Evolutionary conservation across 2,888 invertebrate species (phyloP), one percentile per base, ranked within the genome.

Genomic region (Anoplius nigerrimus): DNA sequence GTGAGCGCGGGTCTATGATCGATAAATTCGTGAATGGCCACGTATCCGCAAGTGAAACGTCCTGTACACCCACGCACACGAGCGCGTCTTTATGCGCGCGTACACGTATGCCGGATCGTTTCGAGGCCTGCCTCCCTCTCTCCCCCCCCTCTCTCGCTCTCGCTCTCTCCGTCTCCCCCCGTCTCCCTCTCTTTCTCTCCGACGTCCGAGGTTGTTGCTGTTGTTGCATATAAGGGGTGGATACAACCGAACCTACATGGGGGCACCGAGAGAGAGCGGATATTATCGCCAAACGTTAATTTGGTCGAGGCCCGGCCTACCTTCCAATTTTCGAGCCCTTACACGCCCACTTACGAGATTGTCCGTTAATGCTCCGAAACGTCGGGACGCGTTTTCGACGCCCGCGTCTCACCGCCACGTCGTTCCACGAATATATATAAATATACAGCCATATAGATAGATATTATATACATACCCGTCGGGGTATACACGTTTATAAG

Each of bases 281-380:
- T 88, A 88, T 88, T 88, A 88, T 87, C 88, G 87, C 85, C 85
- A 86, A 87, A 88, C 86, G 87, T 88, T 88, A 88, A 88, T 88
- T 88, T 88, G 86, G 84, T 81, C 86, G 83, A 84, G 87, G 78
- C 81, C 84, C 86, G 81, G 84, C 87, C 87, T 86, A 86, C 86
- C 88, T 87, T 87, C 88, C 88, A 88, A 88, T 88, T 88, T 88
- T 88, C 88, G 83, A 84, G 84, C 84, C 85, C 84, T 87, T 84
- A 86, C 88, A 88, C 88, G 88, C 88, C 88, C 88, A 88, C 88
- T 87, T 86, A 85, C 82, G 85, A 87, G 87, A 87, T 88, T 87
- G 87, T 87, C 86, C 86, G 86, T 83, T 86, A 86, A 87, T 85
- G 84, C 83, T 83, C 81, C 82, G 83, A 87, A 87, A 87, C 83